Conservation (phyloP, 2,113 vertebrate species). For the Trachemys scripta region DNA sequence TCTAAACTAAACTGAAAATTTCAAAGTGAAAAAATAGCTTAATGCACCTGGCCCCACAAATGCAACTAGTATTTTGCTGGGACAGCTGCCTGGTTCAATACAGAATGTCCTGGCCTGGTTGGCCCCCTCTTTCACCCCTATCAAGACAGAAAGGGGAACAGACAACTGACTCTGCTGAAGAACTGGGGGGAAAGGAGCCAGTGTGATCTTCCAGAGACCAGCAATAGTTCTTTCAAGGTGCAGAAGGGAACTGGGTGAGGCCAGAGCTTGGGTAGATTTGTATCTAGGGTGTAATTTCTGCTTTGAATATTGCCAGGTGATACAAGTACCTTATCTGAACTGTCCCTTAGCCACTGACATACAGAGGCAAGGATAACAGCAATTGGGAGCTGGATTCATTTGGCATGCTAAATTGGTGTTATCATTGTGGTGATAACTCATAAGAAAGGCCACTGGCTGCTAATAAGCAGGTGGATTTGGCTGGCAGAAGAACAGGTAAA, state of each 20-base stretch:
- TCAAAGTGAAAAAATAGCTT: not conserved
- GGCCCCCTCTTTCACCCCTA: no score
- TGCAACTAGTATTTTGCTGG: not conserved
- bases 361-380: not conserved
- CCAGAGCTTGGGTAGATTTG: not conserved
- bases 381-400: not conserved
- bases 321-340: not conserved
- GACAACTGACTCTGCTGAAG: not conserved
- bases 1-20: not conserved
- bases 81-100: not conserved
- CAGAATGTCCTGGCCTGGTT: not conserved
- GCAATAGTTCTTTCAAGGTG: not conserved
- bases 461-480: not conserved
- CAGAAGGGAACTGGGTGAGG: not conserved
- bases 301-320: not conserved
- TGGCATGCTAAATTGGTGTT: not conserved
- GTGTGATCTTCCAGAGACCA: not conserved
- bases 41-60: not conserved
- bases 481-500: not conserved
- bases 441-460: not conserved
- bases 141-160: not conserved
- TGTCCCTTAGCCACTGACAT: not conserved
- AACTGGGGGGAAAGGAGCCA: not conserved
- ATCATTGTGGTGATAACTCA: constrained; percentile 25
- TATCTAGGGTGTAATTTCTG: not conserved